Evolutionary conservation across 2,797 vertebrate species (phyloP).

Genomic region (Rhinella marina): DNA sequence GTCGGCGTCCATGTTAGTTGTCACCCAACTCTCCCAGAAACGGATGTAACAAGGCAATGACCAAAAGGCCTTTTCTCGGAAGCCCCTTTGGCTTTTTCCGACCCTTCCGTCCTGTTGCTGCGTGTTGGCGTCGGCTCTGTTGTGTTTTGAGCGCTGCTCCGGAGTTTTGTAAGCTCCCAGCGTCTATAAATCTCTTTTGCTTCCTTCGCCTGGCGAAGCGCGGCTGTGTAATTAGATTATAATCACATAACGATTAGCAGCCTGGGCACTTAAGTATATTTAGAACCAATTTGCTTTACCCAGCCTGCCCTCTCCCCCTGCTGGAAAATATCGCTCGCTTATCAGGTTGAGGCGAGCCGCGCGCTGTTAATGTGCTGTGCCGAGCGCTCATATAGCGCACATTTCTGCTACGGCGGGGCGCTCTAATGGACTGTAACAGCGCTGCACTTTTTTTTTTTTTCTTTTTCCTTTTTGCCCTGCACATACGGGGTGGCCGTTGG

Average conservation of each 20-base stretch:
- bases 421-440: not conserved
- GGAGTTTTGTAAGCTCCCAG: not conserved
- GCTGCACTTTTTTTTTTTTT: not conserved
- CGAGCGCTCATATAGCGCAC: not conserved
- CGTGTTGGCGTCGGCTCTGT: not conserved
- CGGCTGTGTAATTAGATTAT: conserved; percentile 34
- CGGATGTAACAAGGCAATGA: no score
- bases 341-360: not conserved
- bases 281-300: conserved; percentile 30
- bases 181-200: not conserved
- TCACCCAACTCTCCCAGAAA: no score
- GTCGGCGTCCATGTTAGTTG: not conserved
- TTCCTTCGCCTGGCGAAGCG: not conserved
- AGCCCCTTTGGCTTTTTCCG: not conserved
- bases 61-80: no score
- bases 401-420: not conserved
- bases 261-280: conserved; percentile 24
- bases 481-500: not conserved
- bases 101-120: no score
- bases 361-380: not conserved
- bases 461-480: not conserved
- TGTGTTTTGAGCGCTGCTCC: not conserved
- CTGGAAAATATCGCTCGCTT: not conserved
- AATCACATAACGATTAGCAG: conserved; percentile 38
- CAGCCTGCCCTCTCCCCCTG: conserved; percentile 32